Base-by-base conservation (phyloP, 2,113 vertebrate species). In the Marmota flaviventris region DNA sequence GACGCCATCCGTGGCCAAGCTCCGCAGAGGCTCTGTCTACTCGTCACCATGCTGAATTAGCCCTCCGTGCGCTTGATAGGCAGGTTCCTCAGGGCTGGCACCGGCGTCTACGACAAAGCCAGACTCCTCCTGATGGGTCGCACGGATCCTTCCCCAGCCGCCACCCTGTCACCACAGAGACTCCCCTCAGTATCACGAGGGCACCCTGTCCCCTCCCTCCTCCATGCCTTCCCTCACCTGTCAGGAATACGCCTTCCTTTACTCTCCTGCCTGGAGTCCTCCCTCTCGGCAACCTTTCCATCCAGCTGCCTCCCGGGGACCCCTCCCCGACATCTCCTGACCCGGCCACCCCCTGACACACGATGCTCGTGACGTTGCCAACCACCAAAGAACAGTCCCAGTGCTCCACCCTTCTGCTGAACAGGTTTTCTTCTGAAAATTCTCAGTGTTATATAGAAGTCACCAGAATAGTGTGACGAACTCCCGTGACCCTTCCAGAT, bases 1-100 rank as follows among this genome's bases (percentile, higher is more conserved):
- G 94, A 97, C 94, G 92, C 73, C 94, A 93, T 96, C 95, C 17
- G 17, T 72, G 73, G 96, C 92, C 96, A 96, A 88, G 48, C 53
- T 89, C 85, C 65, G 91, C 72, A 96, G 94, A 84, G 90, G 29
- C 78, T 97, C 89, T 84, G 37, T 84, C 70, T 93, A 13, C 87
- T 97, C 95, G 73, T 92, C 82, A 45, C 1, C 51, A 56, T 86
- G 79, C 95, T 95, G 87, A 92, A 78, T 97, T 73, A 88, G 76
- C 70, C 92, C 1, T 92, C 84, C 67, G 32, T 58, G 86, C 89
- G 76, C 89, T 78, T 65, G 88, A 84, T 91, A 73, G 91, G 73
- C 93, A 94, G 69, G 83, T 94, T 87, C 61, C 70, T 85, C 79
- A 4, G 84, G 58, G 58, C 95, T 93, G 82, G 37, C 20, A 34